Evolutionary conservation across 2,888 invertebrate genomes (phyloP).

Genomic region (Agonopterix subpropinquella): DNA sequence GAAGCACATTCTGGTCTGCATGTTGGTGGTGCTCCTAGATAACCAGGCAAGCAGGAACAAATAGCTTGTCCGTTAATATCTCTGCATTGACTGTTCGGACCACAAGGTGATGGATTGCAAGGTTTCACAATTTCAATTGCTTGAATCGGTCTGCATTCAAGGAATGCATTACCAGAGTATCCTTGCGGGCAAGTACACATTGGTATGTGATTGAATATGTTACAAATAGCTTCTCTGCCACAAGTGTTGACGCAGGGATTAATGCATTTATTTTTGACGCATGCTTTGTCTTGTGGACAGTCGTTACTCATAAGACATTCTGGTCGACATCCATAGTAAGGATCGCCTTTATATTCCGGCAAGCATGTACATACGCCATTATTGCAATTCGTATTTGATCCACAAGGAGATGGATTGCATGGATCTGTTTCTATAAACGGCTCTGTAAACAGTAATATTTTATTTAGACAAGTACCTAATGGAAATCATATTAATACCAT

Average conservation of each 20-base stretch:
- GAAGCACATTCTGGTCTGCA: conserved; percentile 84
- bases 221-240: conserved; percentile 83
- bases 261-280: conserved; percentile 82
- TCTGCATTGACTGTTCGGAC: conserved; percentile 82
- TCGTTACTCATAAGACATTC: conserved; percentile 86
- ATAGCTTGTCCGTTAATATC: conserved; percentile 81
- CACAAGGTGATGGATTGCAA: conserved; percentile 83
- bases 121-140: conserved; percentile 64
- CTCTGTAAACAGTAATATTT: conserved; percentile 29
- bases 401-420: conserved; percentile 81
- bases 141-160: conserved; percentile 72
- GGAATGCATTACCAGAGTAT: conserved; percentile 82
- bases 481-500: not conserved
- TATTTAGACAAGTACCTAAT: not conserved
- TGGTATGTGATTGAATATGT: conserved; percentile 78
- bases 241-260: conserved; percentile 88
- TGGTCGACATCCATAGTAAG: conserved; percentile 86
- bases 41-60: conserved; percentile 80
- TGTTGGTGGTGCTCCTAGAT: conserved; percentile 81
- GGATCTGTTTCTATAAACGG: conserved; percentile 57
- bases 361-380: conserved; percentile 83
- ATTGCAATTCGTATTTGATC: conserved; percentile 82
- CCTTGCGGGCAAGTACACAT: conserved; percentile 77
- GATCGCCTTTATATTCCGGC: conserved; percentile 85
- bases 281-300: conserved; percentile 82